A percentile compares a stretch with the other conserved stretches of the same genome.
These are phyloP conservation scores for Zeuzera pyrina DNA, from an alignment of 2,888 invertebrate genomes.

Conservation along the genomic window DNA sequence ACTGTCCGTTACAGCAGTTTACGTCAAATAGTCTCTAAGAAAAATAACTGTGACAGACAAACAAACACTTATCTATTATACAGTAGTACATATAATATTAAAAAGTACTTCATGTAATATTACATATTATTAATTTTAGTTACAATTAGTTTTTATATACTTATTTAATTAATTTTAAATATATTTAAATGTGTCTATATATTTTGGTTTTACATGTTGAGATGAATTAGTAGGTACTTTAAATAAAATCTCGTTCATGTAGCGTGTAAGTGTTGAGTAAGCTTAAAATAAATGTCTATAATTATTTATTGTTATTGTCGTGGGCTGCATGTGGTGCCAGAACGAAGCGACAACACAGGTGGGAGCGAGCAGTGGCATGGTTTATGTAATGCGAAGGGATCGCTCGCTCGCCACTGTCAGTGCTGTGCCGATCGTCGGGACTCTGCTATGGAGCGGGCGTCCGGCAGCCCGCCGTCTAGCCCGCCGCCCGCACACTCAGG, in stretches of 20 bases:
- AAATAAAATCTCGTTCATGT: conserved; percentile 38
- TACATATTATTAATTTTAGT: no score
- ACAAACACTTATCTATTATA: no score
- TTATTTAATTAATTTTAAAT: no score
- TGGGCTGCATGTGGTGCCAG: conserved; percentile 61
- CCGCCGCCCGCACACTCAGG: conserved; percentile 41
- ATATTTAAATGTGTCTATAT: no score
- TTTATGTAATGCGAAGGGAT: conserved; percentile 53
- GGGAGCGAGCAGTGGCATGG: conserved; percentile 51
- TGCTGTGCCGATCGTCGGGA: conserved; percentile 43
- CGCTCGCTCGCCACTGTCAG: conserved; percentile 42
- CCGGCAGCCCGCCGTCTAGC: conserved; percentile 39
- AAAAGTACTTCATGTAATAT: no score
- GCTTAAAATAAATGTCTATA: conserved; percentile 60
- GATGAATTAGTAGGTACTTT: conserved; percentile 32
- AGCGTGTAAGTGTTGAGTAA: conserved; percentile 31
- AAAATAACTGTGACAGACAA: no score
- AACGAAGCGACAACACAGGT: conserved; percentile 64
- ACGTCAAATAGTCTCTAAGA: no score
- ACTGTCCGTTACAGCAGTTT: no score
- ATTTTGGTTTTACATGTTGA: no score
- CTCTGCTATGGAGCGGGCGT: conserved; percentile 46
- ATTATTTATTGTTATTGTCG: conserved; percentile 68
- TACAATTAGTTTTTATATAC: no score
- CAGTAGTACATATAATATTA: no score